These are phyloP conservation scores for Clarias pachynema DNA, from an alignment of 2,797 vertebrate species.

Conservation along the genomic window DNA sequence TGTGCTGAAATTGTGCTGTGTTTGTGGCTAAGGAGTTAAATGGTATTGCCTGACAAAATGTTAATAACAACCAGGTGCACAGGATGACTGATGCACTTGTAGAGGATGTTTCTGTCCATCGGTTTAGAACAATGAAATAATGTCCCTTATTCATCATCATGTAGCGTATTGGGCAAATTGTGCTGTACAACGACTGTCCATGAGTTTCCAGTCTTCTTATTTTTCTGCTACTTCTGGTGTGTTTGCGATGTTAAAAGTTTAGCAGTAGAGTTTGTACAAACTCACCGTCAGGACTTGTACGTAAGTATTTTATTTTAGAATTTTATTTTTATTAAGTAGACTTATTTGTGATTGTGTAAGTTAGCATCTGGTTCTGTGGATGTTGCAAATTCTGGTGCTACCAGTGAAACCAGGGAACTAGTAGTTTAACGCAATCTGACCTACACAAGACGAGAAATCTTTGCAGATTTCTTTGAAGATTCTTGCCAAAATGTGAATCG, in stretches of 20 bases:
- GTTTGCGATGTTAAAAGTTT: background rate
- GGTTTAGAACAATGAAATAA: background rate
- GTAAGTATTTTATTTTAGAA: background rate
- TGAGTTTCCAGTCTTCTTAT: background rate
- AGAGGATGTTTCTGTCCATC: background rate
- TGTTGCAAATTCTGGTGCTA: background rate
- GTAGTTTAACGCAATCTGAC: background rate
- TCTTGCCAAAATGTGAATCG: no score
- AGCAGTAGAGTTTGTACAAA: background rate
- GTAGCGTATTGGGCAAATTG: background rate
- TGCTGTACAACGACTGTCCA: background rate
- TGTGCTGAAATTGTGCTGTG: background rate
- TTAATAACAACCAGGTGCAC: background rate
- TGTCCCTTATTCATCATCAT: background rate
- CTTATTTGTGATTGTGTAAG: background rate
- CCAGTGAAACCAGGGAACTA: background rate
- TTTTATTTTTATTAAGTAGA: background rate
- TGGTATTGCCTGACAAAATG: background rate
- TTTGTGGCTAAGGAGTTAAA: background rate
- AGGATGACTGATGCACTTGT: background rate
- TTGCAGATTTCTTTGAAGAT: background rate
- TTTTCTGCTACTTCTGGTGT: background rate
- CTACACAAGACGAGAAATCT: background rate
- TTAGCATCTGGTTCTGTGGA: background rate
- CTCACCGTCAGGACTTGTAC: background rate